A percentile compares a stretch with the other conserved stretches of the same genome.
Conservation (phyloP, 2,113 vertebrate species). For the Eptesicus fuscus region DNA sequence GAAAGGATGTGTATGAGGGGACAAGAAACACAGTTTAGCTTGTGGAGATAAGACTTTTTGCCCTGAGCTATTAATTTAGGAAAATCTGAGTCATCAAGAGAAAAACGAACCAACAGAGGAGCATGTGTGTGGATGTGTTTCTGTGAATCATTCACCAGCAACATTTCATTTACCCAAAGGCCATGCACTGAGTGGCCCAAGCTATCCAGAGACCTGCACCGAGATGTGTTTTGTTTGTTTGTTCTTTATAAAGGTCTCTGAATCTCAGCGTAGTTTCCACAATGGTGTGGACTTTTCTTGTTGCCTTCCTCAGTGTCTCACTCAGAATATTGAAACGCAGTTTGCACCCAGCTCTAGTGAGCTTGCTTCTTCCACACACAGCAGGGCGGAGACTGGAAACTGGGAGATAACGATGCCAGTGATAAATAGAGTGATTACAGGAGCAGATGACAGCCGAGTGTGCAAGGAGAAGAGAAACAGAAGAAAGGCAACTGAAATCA, state of each 20-base stretch:
- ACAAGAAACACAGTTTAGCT: not conserved
- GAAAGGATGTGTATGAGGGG: not conserved
- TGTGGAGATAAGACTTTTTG: not conserved
- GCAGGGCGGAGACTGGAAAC: not conserved
- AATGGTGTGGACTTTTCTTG: not conserved
- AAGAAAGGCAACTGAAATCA: not conserved
- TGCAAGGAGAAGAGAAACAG: not conserved
- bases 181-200: not conserved
- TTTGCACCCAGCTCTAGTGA: not conserved
- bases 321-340: not conserved
- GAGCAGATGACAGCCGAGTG: not conserved
- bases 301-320: not conserved
- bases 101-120: not conserved
- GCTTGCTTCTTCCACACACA: no score
- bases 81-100: not conserved
- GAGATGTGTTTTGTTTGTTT: not conserved
- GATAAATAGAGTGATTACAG: no score
- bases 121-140: not conserved
- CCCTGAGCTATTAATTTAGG: not conserved
- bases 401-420: no score
- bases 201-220: not conserved
- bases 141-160: not conserved
- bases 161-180: not conserved
- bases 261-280: not conserved
- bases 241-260: not conserved